Evolutionary conservation across 2,888 invertebrate species (phyloP).

Genomic region (Lasius platythorax): DNA sequence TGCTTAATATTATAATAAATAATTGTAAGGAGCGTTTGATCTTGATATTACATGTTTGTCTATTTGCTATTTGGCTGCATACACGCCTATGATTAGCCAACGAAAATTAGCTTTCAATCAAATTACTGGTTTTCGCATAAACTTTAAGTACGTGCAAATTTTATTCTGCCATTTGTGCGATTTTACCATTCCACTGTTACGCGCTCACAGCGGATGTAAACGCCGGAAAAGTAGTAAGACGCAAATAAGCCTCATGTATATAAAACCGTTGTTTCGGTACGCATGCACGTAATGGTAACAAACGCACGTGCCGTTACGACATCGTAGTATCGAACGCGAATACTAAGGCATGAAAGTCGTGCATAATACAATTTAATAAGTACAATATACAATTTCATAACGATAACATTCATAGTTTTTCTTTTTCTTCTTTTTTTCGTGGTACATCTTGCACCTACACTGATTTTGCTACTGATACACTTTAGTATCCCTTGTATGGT

Average conservation of each 20-base stretch:
- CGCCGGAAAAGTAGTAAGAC: slow-evolving; percentile 12
- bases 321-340: slow-evolving; percentile 47
- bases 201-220: not conserved
- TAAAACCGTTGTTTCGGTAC: slow-evolving; percentile 11
- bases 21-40: not conserved
- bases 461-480: slow-evolving; percentile 32
- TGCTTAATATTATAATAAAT: not conserved
- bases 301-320: not conserved
- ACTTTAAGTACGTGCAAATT: not conserved
- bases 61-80: not conserved
- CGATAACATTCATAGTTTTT: slow-evolving; percentile 62
- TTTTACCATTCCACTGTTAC: not conserved
- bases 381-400: slow-evolving; percentile 44
- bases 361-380: slow-evolving; percentile 44
- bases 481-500: not conserved
- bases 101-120: not conserved
- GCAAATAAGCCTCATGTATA: not conserved
- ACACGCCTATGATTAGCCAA: not conserved
- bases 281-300: not conserved
- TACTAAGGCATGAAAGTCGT: slow-evolving; percentile 54
- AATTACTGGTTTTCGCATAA: not conserved
- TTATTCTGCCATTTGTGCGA: not conserved
- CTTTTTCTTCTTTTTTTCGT: not conserved
- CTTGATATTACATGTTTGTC: not conserved
- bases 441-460: not conserved